Base-by-base conservation (phyloP, 23 tunicate species). In the Trididemnum clinides region DNA sequence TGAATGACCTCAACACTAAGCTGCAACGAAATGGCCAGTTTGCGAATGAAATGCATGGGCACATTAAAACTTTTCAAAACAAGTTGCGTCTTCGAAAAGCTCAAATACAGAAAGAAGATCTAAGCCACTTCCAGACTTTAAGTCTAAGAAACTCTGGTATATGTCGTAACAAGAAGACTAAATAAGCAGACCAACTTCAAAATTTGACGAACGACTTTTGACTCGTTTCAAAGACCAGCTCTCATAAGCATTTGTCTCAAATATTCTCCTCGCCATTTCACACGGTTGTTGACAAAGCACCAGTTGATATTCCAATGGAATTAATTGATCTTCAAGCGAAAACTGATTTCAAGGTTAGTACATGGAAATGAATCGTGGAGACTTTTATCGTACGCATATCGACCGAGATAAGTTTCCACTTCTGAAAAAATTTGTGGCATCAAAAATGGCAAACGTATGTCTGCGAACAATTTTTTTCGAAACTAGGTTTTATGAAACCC, bases 301-400 rank as follows among this genome's bases (percentile, higher is more conserved):
- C 78, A 0, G 71, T 29, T 72, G 0, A 72, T 72, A 72, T 0
- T 33, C 49, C 0, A 72, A 32, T 72, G 39, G 49, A 72, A 72
- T 29, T 72, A 29, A 72, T 72, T 72, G 78, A 72, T 72, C 39
- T 72, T 49, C 65, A 72, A 72, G 78, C 27, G 49, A 72, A 22
- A 29, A 72, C 49, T 72, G 78, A 72, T 31, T 20, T 72, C 25
- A 64, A 0, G 72, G 72, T 22, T 0, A 64, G 0, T 71, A 77
- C 33, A 26, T 77, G 82, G 26, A 77, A 77, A 77, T 77, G 82
- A 77, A 77, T 77, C 82, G 50, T 44, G 82, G 82, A 21, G 82
- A 72, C 32, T 72, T 33, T 72, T 72, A 71, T 27, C 78, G 57
- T 30, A 71, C 10, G 28, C 78, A 71, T 77, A 74, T 77, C 73